These are phyloP conservation scores for Hydrolagus affinis DNA, from an alignment of 2,113 vertebrate genomes.

Conservation along the genomic window DNA sequence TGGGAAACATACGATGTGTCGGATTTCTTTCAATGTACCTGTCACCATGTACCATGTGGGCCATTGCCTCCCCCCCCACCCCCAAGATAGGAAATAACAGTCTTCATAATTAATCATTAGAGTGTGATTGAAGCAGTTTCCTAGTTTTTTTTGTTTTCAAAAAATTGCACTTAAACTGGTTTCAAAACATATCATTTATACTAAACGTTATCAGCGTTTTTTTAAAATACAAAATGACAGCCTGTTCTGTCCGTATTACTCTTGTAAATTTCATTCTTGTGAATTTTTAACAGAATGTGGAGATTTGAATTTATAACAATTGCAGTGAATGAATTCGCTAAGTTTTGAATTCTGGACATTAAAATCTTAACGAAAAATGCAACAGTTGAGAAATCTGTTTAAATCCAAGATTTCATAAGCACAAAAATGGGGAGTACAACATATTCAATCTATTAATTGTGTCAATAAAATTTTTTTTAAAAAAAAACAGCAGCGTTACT, in stretches of 20 bases:
- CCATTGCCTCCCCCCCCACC: neutral
- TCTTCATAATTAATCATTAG: neutral
- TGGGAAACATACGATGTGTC: neutral
- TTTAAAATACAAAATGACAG: neutral
- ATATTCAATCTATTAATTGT: neutral
- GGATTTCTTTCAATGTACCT: neutral
- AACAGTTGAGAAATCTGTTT: neutral
- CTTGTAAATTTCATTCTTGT: neutral
- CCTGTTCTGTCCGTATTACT: neutral
- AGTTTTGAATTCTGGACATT: neutral
- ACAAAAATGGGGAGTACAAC: too few species aligned
- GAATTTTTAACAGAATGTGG: neutral
- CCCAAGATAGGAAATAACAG: neutral
- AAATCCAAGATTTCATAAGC: neutral
- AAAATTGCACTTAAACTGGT: neutral
- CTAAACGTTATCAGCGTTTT: neutral
- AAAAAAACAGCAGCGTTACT: neutral
- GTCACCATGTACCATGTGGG: neutral
- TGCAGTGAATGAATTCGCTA: neutral
- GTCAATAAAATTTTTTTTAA: neutral
- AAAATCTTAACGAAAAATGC: neutral
- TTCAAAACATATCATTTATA: neutral
- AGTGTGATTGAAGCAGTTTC: slow-evolving; percentile 5
- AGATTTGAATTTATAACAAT: neutral
- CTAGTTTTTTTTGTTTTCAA: neutral